A percentile compares a stretch with the other conserved stretches of the same genome.
Evolutionary conservation across 2,888 invertebrate genomes (phyloP).

Genomic region (Plebejus anna): DNA sequence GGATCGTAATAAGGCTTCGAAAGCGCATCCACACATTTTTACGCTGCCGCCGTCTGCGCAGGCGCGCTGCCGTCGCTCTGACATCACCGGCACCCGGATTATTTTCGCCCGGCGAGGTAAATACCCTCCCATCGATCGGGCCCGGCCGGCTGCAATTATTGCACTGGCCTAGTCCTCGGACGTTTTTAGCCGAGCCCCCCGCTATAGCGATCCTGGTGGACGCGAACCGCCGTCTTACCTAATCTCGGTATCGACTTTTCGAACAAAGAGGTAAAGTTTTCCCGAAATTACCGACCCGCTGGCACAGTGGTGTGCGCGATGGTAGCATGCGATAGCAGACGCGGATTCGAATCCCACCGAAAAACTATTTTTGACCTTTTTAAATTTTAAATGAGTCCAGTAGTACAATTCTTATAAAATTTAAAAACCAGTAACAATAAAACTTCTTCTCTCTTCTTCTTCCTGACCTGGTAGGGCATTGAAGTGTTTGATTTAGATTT

Average conservation of each 20-base stretch:
- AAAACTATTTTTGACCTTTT: background rate
- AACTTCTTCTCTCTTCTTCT: too few relatives aligned
- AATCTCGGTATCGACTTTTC: background rate
- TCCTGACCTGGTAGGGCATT: background rate
- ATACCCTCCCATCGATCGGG: constrained; percentile 79
- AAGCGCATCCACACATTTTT: constrained; percentile 49
- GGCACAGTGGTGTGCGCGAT: background rate
- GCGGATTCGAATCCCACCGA: background rate
- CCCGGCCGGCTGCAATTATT: constrained; percentile 78
- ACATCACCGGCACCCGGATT: constrained; percentile 78
- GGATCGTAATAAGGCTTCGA: constrained; percentile 46
- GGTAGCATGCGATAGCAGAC: background rate
- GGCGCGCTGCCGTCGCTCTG: constrained; percentile 52
- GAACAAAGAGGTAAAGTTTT: background rate
- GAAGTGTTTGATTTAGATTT: background rate
- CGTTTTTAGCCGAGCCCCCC: constrained; percentile 46
- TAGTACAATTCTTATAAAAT: background rate
- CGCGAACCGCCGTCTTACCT: background rate
- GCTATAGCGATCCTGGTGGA: background rate
- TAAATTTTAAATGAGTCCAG: background rate
- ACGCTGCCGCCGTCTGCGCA: constrained; percentile 44
- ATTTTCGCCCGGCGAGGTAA: constrained; percentile 79
- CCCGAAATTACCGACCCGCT: background rate
- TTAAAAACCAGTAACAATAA: background rate
- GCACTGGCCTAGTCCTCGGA: constrained; percentile 73